phyloP scores from a whole-genome alignment of 2,797 vertebrate genomes.

The Poeciliopsis paucimaculata region DNA sequence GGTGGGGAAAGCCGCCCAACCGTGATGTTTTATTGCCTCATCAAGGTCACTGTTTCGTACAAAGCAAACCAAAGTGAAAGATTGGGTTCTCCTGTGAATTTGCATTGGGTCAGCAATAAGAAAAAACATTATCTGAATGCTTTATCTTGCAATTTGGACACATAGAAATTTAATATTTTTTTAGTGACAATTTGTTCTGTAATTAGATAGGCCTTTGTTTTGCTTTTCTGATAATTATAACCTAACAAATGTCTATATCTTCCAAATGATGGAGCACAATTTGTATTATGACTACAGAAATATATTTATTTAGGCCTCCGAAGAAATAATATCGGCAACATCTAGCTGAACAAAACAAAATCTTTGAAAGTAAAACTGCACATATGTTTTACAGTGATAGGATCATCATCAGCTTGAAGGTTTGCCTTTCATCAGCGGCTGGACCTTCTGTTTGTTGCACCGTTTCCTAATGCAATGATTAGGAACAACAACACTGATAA shows the following conservation, averaged over 20 bases:
- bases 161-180: background rate
- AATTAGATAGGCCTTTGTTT: too few species aligned
- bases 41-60: conserved; percentile 68
- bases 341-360: background rate
- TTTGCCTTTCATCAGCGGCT: conserved; percentile 67
- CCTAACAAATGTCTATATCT: background rate
- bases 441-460: conserved; percentile 72
- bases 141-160: background rate
- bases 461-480: conserved; percentile 76
- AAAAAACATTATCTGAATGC: background rate
- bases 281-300: background rate
- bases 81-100: conserved; percentile 26
- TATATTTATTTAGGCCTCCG: background rate
- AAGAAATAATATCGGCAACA: background rate
- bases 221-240: background rate
- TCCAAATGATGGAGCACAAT: background rate
- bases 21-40: conserved; percentile 71
- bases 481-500: conserved; percentile 77
- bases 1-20: conserved; percentile 67
- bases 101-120: background rate
- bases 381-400: conserved; percentile 26
- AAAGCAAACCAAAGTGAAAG: conserved; percentile 51
- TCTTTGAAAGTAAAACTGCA: conserved; percentile 5
- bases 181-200: background rate
- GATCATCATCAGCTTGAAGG: conserved; percentile 67